A percentile compares a stretch with the other conserved stretches of the same genome.
Evolutionary conservation across 2,888 invertebrate genomes (phyloP).

Genomic region (Diarsia mendica): DNA sequence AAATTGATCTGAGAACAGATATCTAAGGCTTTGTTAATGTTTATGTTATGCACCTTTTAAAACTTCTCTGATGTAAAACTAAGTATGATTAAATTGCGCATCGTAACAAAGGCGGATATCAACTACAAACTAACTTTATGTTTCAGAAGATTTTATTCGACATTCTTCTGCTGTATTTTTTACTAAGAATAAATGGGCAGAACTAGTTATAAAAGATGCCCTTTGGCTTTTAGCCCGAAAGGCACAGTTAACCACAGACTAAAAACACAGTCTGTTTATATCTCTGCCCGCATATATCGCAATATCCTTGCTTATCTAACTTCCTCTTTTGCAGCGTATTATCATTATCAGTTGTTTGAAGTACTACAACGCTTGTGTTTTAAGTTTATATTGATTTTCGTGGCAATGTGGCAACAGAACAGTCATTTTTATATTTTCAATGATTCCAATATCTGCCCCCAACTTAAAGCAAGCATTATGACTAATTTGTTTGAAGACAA

Average conservation of each 20-base stretch:
- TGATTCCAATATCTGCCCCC: constrained; percentile 77
- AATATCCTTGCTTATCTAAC: constrained; percentile 70
- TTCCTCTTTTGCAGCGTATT: constrained; percentile 77
- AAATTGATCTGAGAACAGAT: too few relatives aligned
- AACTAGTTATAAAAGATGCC: neutral
- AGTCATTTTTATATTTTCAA: constrained; percentile 75
- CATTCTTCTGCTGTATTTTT: neutral
- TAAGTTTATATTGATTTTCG: constrained; percentile 63
- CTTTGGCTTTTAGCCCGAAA: neutral
- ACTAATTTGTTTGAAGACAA: constrained; percentile 88
- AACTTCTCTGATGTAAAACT: neutral
- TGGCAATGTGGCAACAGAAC: constrained; percentile 80
- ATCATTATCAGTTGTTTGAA: constrained; percentile 81
- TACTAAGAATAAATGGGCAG: neutral
- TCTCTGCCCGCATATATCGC: constrained; percentile 62
- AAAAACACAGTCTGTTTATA: constrained; percentile 6
- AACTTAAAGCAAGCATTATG: constrained; percentile 68
- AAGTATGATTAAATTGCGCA: neutral
- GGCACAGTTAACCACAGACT: constrained; percentile 25
- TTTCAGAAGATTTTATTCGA: too few relatives aligned
- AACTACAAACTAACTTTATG: neutral
- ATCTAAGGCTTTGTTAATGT: neutral
- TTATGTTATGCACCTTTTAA: neutral
- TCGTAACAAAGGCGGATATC: neutral
- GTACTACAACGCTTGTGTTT: constrained; percentile 47